Evolutionary conservation across 2,113 vertebrate species (phyloP), one percentile per base, ranked within the genome.

Genomic region (Plecturocebus donacophilus): DNA sequence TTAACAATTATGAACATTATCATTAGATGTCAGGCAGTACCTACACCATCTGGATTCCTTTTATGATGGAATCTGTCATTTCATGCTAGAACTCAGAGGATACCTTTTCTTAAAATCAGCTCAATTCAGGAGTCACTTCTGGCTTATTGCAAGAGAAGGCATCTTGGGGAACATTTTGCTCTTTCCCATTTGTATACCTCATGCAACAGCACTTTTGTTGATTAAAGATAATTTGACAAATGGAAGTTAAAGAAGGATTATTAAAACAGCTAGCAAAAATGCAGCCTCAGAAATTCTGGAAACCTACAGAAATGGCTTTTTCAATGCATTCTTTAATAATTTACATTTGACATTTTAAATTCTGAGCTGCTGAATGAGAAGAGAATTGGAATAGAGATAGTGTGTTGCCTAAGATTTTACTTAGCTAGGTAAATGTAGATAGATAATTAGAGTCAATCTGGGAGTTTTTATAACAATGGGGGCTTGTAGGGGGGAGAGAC

Each of bases 201-300:
- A 58, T 10, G 6, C 47, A 21, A 27, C 1, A 71, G 64, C 52
- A 90, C 76, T 95, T 80, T 52, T 95, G 86, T 47, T 97, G 91
- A 97, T 97, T 94, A 95, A 91, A 96, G 85, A 77, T 95, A 92
- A 90, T 97, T 90, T 96, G 91, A 94, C 68, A 91, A 89, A 85
- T 97, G 86, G 42, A 85, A 93, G 87, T 84, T 90, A 68, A 87
- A 96, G 91, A 38, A 90, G 58, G 56, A 88, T 61, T 91, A 93
- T 96, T 96, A 96, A 90, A 97, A 76, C 40, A 84, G 42, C 68
- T 95, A 58, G 52, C 85, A 91, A 66, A 94, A 91, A 76, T 54
- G 35, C 45, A 95, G n/a, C 61, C 52, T 76, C 71, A 73, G 83
- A 94, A 94, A 87, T 91, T 87, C 30, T 38, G 56, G 70, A 82